Conservation (phyloP, 2,888 invertebrate species). For the Caenorhabditis angaria region DNA sequence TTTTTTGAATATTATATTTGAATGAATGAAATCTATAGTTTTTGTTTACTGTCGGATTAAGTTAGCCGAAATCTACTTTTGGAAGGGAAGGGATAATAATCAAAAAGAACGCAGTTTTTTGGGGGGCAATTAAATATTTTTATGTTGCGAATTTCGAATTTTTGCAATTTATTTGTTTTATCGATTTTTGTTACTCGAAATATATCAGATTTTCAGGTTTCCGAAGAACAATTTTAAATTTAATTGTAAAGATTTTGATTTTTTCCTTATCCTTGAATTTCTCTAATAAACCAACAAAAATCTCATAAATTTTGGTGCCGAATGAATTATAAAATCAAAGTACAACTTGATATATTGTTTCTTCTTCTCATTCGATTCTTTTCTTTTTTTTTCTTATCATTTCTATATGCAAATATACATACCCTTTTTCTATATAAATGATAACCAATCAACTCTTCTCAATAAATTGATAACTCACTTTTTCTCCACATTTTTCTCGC, state of each 20-base stretch:
- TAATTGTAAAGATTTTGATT: no score
- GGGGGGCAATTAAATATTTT: background rate
- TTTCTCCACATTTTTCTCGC: slow-evolving; percentile 5
- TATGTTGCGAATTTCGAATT: background rate
- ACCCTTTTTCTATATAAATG: slow-evolving; percentile 1
- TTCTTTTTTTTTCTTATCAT: background rate
- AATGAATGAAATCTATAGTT: no score
- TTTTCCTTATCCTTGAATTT: no score
- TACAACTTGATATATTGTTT: no score
- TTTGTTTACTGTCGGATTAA: no score
- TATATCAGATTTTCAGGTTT: no score
- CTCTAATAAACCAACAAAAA: no score
- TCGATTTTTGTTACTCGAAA: background rate
- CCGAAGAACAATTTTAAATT: no score
- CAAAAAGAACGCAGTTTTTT: background rate
- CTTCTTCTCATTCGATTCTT: background rate
- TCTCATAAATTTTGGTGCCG: no score
- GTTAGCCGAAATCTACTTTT: no score
- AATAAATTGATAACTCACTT: slow-evolving; percentile 1
- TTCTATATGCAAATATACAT: background rate
- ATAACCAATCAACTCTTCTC: background rate
- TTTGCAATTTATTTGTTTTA: background rate
- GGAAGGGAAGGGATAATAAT: no score
- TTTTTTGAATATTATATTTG: no score
- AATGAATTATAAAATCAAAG: background rate